Percentiles rank a stretch among this genome's conserved stretches.
phyloP scores from a whole-genome alignment of 2,888 invertebrate genomes.

The Cephus runcator region DNA sequence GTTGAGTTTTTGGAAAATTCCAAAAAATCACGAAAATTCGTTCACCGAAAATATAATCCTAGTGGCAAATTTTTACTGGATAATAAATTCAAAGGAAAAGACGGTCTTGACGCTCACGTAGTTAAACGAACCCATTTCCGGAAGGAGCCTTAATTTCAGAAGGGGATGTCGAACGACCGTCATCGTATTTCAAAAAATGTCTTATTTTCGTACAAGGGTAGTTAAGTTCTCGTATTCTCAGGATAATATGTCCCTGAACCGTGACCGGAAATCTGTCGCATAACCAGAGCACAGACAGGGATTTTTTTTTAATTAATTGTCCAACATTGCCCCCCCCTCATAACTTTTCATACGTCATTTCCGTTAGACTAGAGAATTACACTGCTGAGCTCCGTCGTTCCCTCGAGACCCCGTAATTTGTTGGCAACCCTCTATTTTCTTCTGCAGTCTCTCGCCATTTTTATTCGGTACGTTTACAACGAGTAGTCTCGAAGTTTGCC shows the following conservation, averaged over 20 bases:
- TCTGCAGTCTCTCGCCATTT: neutral
- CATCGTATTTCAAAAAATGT: neutral
- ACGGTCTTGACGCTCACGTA: no score
- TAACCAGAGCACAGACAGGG: neutral
- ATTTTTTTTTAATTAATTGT: neutral
- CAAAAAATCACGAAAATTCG: neutral
- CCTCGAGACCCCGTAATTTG: neutral
- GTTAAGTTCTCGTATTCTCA: neutral
- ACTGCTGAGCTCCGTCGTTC: neutral
- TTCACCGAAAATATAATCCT: neutral
- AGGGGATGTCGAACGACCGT: neutral
- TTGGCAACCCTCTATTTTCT: neutral
- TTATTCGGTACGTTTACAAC: neutral
- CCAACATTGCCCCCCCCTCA: no score
- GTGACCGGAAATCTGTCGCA: neutral
- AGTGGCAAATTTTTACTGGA: no score
- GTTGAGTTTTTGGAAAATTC: neutral
- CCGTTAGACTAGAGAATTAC: neutral
- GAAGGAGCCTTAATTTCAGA: neutral
- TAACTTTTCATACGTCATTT: neutral
- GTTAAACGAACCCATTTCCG: neutral
- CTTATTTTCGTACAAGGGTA: neutral
- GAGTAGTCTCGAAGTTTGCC: neutral
- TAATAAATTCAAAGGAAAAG: no score
- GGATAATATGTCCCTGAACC: neutral